Conservation (phyloP, 2,888 invertebrate species). For the Pandemis corylana region DNA sequence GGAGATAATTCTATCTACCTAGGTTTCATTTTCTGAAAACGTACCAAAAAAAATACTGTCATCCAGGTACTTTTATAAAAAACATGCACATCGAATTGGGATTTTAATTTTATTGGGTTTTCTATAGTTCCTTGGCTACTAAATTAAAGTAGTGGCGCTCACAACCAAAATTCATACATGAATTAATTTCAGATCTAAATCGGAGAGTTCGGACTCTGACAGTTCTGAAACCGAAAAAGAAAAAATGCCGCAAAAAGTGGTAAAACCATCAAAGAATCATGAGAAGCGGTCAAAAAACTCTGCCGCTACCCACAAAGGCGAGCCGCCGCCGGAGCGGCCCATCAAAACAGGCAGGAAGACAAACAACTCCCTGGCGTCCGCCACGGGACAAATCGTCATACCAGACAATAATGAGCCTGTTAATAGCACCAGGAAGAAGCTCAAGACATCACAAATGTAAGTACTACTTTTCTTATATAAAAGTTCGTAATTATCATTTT, state of each 20-base stretch:
- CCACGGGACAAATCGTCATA: constrained; percentile 93
- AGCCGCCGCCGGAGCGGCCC: constrained; percentile 72
- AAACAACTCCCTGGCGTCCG: constrained; percentile 93
- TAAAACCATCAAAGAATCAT: constrained; percentile 65
- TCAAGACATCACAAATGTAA: constrained; percentile 89
- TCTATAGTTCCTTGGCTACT: too few relatives aligned
- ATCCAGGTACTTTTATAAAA: too few relatives aligned
- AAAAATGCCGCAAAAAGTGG: constrained; percentile 73
- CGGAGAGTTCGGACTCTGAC: constrained; percentile 67
- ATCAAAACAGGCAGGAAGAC: constrained; percentile 90
- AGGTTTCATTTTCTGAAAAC: too few relatives aligned
- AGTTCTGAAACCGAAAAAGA: constrained; percentile 64
- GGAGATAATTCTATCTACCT: too few relatives aligned
- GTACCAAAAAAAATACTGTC: too few relatives aligned
- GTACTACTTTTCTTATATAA: constrained; percentile 49
- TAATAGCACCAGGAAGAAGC: constrained; percentile 82
- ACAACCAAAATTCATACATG: background rate
- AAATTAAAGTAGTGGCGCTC: background rate
- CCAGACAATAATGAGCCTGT: constrained; percentile 79
- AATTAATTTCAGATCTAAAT: constrained; percentile 64
- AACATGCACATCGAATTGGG: too few relatives aligned
- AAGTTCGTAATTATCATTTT: background rate
- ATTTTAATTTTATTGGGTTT: too few relatives aligned
- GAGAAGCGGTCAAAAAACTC: constrained; percentile 75
- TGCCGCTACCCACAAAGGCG: constrained; percentile 69